A percentile compares a stretch with the other conserved stretches of the same genome.
phyloP scores from a whole-genome alignment of 2,113 vertebrate genomes.

The Trematocara stigmaticum region DNA sequence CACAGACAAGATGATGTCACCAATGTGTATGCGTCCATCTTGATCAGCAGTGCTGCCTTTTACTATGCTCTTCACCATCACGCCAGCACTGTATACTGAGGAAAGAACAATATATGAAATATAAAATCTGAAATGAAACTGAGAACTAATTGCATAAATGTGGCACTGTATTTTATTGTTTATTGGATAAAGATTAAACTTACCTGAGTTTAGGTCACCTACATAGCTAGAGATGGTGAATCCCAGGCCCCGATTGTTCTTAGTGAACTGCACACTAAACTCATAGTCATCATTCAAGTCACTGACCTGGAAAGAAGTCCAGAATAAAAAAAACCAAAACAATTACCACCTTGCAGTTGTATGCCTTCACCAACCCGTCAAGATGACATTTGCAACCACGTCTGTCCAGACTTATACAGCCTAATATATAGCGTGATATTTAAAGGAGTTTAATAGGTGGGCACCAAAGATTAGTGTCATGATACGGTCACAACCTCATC shows the following conservation, averaged over 20 bases:
- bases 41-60: slow-evolving; percentile 87
- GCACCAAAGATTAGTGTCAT: background rate
- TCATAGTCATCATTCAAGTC: slow-evolving; percentile 75
- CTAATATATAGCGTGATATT: background rate
- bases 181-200: background rate
- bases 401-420: background rate
- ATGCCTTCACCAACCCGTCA: background rate
- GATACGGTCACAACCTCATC: background rate
- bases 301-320: slow-evolving; percentile 54
- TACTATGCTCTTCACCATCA: slow-evolving; percentile 90
- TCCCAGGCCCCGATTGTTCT: slow-evolving; percentile 86
- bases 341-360: background rate
- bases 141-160: background rate
- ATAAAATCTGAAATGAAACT: background rate
- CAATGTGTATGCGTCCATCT: slow-evolving; percentile 85
- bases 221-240: slow-evolving; percentile 88
- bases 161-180: background rate
- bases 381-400: background rate
- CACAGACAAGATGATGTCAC: slow-evolving; percentile 90
- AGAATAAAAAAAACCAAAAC: background rate
- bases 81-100: slow-evolving; percentile 85
- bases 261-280: slow-evolving; percentile 84
- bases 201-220: slow-evolving; percentile 86
- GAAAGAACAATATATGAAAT: background rate
- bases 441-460: background rate